Evolutionary conservation across 2,888 invertebrate genomes (phyloP).

Genomic region (Petrophora chlorosata): DNA sequence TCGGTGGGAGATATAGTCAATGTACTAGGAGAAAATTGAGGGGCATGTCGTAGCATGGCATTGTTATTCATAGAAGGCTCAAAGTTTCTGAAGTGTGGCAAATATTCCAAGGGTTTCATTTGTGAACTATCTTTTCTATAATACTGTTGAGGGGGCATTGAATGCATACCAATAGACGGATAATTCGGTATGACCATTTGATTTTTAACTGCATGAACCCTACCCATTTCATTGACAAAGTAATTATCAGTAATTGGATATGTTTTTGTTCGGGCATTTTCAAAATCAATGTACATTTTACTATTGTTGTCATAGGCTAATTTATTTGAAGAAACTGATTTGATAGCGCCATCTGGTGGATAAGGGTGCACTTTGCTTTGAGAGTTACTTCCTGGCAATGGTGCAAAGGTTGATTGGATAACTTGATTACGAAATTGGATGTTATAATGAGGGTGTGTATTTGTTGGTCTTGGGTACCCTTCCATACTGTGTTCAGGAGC

Average conservation of each 20-base stretch:
- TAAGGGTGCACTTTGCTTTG: slow-evolving; percentile 68
- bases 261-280: slow-evolving; percentile 57
- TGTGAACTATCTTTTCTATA: slow-evolving; percentile 64
- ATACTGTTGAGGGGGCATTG: slow-evolving; percentile 59
- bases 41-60: slow-evolving; percentile 58
- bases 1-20: slow-evolving; percentile 76
- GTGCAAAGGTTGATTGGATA: slow-evolving; percentile 65
- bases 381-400: slow-evolving; percentile 55
- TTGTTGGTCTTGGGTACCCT: slow-evolving; percentile 63
- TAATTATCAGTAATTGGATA: slow-evolving; percentile 60
- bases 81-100: slow-evolving; percentile 60
- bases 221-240: slow-evolving; percentile 64
- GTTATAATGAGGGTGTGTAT: slow-evolving; percentile 59
- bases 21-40: slow-evolving; percentile 72
- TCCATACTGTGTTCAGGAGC: slow-evolving; percentile 64
- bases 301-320: slow-evolving; percentile 60
- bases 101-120: slow-evolving; percentile 65
- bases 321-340: slow-evolving; percentile 60
- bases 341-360: slow-evolving; percentile 55
- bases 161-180: slow-evolving; percentile 58
- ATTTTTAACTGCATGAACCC: slow-evolving; percentile 58
- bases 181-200: slow-evolving; percentile 63
- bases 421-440: slow-evolving; percentile 64
- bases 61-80: slow-evolving; percentile 59
- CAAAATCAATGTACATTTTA: slow-evolving; percentile 70